Conservation (phyloP, 1,140 invertebrate genomes). For the Calliopsis andreniformis region DNA sequence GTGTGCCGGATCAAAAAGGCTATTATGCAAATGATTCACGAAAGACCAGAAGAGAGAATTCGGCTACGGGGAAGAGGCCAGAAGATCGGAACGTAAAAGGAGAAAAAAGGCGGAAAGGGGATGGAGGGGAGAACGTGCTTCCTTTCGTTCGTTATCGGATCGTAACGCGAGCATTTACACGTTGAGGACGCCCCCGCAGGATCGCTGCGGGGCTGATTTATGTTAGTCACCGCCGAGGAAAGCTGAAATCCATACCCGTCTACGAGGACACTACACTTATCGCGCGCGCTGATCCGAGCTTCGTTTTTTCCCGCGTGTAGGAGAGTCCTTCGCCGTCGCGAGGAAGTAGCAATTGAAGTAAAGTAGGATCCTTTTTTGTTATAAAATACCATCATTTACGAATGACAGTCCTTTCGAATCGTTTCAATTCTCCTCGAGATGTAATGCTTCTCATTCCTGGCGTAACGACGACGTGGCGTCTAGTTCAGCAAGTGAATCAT, state of each 20-base stretch:
- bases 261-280: constrained; percentile 46
- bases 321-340: not conserved
- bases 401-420: constrained; percentile 1
- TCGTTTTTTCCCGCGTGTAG: constrained; percentile 19
- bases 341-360: constrained; percentile 11
- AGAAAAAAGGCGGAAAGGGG: constrained; percentile 1
- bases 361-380: not conserved
- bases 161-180: constrained; percentile 76
- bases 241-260: constrained; percentile 70
- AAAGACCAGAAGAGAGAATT: constrained; percentile 72
- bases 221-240: constrained; percentile 64
- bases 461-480: not conserved
- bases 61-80: constrained; percentile 47
- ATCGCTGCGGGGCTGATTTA: constrained; percentile 68
- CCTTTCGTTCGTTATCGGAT: constrained; percentile 71
- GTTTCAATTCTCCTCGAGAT: not conserved
- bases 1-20: constrained; percentile 69
- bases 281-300: constrained; percentile 24
- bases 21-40: constrained; percentile 75
- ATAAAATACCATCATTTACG: no score
- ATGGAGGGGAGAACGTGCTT: constrained; percentile 52
- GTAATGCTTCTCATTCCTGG: not conserved
- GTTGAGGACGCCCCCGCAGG: constrained; percentile 68
- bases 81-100: constrained; percentile 31
- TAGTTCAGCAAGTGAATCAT: constrained; percentile 2